Percentiles rank a stretch among this genome's conserved stretches.
Conservation (phyloP, 1,140 invertebrate species). For the Hypothenemus hampei region DNA sequence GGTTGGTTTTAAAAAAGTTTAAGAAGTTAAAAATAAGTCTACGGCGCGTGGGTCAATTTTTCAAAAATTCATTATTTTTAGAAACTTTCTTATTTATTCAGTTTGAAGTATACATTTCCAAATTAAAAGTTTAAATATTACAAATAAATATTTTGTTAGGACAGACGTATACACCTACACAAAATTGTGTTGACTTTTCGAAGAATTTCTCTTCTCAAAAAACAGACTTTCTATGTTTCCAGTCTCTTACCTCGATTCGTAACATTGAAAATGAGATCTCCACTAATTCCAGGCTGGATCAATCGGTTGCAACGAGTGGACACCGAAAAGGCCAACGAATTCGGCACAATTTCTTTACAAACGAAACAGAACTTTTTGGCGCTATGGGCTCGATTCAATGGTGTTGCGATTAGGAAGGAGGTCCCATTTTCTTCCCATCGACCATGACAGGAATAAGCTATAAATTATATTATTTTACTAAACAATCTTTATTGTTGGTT, state of each 20-base stretch:
- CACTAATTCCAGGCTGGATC: slow-evolving; percentile 45
- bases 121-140: no score
- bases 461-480: no score
- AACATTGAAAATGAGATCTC: slow-evolving; percentile 50
- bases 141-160: no score
- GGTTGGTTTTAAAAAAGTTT: neutral
- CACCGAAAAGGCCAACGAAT: slow-evolving; percentile 49
- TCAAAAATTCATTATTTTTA: no score
- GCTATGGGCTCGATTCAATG: slow-evolving; percentile 54
- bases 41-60: neutral
- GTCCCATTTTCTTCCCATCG: slow-evolving; percentile 68
- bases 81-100: no score
- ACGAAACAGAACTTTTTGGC: slow-evolving; percentile 59
- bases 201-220: neutral
- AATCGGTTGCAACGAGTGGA: slow-evolving; percentile 53
- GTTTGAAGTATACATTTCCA: neutral
- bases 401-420: slow-evolving; percentile 72
- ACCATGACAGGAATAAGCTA: slow-evolving; percentile 83
- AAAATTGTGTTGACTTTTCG: neutral
- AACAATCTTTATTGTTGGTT: no score
- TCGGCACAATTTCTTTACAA: slow-evolving; percentile 49
- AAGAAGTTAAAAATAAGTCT: neutral
- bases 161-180: no score
- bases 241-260: slow-evolving; percentile 47
- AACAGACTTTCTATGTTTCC: neutral